Evolutionary conservation across 2,797 vertebrate species (phyloP), one percentile per base, ranked within the genome.

Genomic region (Catostomus latipinnis): DNA sequence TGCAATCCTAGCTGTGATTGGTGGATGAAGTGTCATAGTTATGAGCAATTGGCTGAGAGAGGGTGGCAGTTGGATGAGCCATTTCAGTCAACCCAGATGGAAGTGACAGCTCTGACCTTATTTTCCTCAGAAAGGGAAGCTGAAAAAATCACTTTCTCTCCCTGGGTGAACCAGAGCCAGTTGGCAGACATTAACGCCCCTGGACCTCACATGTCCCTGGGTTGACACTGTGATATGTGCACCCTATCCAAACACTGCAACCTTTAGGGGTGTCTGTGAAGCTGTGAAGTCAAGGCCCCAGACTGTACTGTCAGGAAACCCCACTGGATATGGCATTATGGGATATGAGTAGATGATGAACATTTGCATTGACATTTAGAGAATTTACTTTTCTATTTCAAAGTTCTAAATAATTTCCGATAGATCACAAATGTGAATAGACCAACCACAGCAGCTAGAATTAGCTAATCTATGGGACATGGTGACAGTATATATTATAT

Each of bases 91-190:
- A 78, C 72, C 63, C 77, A 76, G 83, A 85, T 85, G 63, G 73
- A 80, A 85, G 69, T 80, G 77, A 80, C 83, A 82, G 83, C 56
- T 60, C 77, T 82, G 83, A 80, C 77, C 81, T 82, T 81, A 46
- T 81, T 84, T 50, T 73, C 18, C 48, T 54, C 61, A 68, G 68
- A 76, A 82, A 45, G 12, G 13, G 57, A 66, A 61, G 67, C 71
- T 45, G n/a, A 46, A 66, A 69, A 72, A 76, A 34, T 63, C 50
- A 73, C 66, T 11, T 14, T 57, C 50, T 76, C 54, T 79, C 76
- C 54, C 61, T 68, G 67, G 45, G 45, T 61, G 65, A 78, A 68
- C 56, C 63, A 14, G 70, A 73, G 72, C 74, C 80, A 82, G 72
- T 18, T 70, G 82, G 66, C 71, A 78, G 81, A 78, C 65, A 70